Base-by-base conservation (phyloP, 2,113 vertebrate genomes). In the Choloepus hoffmanni region DNA sequence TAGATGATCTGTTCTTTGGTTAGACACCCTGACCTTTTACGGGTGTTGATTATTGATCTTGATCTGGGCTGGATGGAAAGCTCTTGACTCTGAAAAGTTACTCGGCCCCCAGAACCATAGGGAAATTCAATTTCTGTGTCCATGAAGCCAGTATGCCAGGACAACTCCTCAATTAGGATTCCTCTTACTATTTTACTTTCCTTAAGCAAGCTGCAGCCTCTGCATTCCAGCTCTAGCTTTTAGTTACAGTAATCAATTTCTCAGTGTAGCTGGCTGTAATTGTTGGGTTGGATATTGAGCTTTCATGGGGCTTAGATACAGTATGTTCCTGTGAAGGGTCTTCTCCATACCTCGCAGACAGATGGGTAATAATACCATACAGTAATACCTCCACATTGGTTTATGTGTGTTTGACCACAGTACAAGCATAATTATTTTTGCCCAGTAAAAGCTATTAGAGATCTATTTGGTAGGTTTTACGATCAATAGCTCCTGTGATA, bases 401-500 rank as follows among this genome's bases (percentile, higher is more conserved):
- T 98, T 98, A 98, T 99, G 98, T 98, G 98, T 98, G 98, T 98
- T 99, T 99, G 98, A 99, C 98, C 98, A 99, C 98, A 98, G 98
- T 30, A 72, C 98, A 98, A 97, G 98, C 98, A 98, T 99, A 98
- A 99, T 99, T 99, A 99, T 99, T 99, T 99, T 98, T 98, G 98
- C 98, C 98, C 98, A 98, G 98, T 99, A 99, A 99, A 99, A 99
- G 99, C 99, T 99, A 99, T 99, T 99, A 99, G 99, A 98, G 98
- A 99, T 99, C 98, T 99, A 99, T 99, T 99, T 99, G 98, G 98
- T 98, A 98, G 98, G 98, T 99, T 99, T 99, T 98, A 98, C 98
- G 98, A 99, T 99, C 99, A 99, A 99, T 99, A 99, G 98, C 98
- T 99, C 98, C 98, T 99, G 98, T 99, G 98, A 99, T 99, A 99